phyloP scores from a whole-genome alignment of 1,140 invertebrate species.

The Lamellibrachia luymesi region DNA sequence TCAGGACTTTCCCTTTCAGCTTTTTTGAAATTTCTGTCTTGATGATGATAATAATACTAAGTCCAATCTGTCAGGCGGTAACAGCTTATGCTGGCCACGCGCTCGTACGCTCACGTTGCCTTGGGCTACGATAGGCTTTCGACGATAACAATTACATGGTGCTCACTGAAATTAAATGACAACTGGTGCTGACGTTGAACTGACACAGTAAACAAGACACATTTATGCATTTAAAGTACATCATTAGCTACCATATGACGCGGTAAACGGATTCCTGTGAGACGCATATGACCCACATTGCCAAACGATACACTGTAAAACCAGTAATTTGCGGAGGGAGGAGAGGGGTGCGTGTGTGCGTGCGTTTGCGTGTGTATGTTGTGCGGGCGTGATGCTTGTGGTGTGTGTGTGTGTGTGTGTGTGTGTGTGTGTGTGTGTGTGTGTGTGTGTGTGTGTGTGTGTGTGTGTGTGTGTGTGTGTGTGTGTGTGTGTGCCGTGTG shows the following conservation, averaged over 20 bases:
- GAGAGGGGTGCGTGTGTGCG: too few species aligned
- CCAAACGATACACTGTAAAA: too few species aligned
- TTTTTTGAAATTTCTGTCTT: too few species aligned
- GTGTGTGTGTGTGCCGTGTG: background rate
- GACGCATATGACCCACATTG: too few species aligned
- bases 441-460: slow-evolving; percentile 20
- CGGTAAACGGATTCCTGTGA: background rate
- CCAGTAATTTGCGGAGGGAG: too few species aligned
- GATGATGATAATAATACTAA: background rate
- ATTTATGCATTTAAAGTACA: background rate
- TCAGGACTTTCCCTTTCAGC: too few species aligned
- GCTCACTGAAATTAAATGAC: background rate
- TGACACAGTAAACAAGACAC: background rate
- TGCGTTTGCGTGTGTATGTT: too few species aligned
- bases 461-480: background rate
- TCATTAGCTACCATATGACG: background rate
- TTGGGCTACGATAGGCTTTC: background rate
- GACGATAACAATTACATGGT: background rate
- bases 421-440: slow-evolving; percentile 22
- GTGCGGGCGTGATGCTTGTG: too few species aligned
- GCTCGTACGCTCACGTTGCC: background rate
- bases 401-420: slow-evolving; percentile 15
- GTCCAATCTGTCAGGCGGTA: background rate
- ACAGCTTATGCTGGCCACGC: background rate
- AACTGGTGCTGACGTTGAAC: background rate